Evolutionary conservation across 2,888 invertebrate species (phyloP).

Genomic region (Euplagia quadripunctaria): DNA sequence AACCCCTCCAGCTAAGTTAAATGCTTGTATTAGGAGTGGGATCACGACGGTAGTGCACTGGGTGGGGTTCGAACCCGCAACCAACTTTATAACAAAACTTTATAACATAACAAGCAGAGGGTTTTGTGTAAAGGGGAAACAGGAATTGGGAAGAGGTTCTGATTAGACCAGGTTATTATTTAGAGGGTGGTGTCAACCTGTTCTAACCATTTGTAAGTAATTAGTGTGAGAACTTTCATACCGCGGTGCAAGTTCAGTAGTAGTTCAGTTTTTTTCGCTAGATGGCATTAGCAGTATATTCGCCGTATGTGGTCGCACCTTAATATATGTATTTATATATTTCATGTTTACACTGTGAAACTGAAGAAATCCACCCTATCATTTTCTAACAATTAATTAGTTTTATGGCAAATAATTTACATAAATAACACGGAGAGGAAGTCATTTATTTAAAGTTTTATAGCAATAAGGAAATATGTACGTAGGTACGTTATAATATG

Average conservation of each 20-base stretch:
- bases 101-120: background rate
- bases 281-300: background rate
- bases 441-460: background rate
- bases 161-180: background rate
- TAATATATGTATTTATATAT: background rate
- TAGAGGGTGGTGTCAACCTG: background rate
- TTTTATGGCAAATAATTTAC: constrained; percentile 3
- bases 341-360: background rate
- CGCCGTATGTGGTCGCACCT: no score
- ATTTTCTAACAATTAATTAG: background rate
- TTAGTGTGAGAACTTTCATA: background rate
- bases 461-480: constrained; percentile 9
- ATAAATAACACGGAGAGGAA: constrained; percentile 11
- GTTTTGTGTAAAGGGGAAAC: background rate
- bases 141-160: background rate
- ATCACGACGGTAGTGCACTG: no score
- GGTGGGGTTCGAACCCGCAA: no score
- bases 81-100: no score
- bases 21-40: no score
- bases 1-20: no score
- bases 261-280: background rate
- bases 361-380: background rate
- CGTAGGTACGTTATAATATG: background rate
- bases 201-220: background rate
- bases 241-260: background rate